Percentiles rank a stretch among this genome's conserved stretches.
phyloP scores from a whole-genome alignment of 1,140 invertebrate genomes.

The Atopsyche davidsoni region DNA sequence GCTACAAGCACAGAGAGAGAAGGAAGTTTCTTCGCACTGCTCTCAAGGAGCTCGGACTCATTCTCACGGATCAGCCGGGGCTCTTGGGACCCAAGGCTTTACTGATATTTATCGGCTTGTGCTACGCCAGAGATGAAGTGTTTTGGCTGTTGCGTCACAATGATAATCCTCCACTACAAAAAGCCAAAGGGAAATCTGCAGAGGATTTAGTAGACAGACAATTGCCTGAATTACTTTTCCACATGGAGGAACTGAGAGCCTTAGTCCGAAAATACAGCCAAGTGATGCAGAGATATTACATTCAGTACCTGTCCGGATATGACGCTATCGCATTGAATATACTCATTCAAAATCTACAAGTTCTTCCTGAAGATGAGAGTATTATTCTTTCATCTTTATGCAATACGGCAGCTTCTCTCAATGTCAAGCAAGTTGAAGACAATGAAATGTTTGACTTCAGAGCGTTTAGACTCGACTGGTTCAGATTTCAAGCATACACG shows the following conservation, averaged over 20 bases:
- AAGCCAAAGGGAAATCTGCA: slow-evolving; percentile 75
- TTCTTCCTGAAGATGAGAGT: slow-evolving; percentile 91
- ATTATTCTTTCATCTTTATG: slow-evolving; percentile 90
- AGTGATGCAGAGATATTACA: slow-evolving; percentile 96
- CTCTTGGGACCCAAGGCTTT: slow-evolving; percentile 95
- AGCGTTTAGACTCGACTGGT: slow-evolving; percentile 94
- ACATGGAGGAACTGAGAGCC: slow-evolving; percentile 94
- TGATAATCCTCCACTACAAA: slow-evolving; percentile 86
- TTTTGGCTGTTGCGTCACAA: slow-evolving; percentile 94
- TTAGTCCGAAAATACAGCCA: slow-evolving; percentile 91
- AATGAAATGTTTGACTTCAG: slow-evolving; percentile 96
- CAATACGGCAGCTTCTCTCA: slow-evolving; percentile 79
- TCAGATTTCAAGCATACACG: slow-evolving; percentile 91
- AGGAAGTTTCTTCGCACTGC: slow-evolving; percentile 94
- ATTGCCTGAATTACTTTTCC: slow-evolving; percentile 94
- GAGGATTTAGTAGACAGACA: slow-evolving; percentile 91
- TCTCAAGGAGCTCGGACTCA: slow-evolving; percentile 89
- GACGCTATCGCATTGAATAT: slow-evolving; percentile 91
- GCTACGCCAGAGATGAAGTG: slow-evolving; percentile 93
- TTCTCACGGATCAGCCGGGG: slow-evolving; percentile 96
- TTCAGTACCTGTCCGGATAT: slow-evolving; percentile 93
- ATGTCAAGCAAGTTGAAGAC: slow-evolving; percentile 94
- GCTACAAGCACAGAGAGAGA: slow-evolving; percentile 86
- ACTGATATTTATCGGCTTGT: slow-evolving; percentile 92
- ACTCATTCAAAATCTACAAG: slow-evolving; percentile 79